These are phyloP conservation scores for Pharmacophagus antenor DNA, from an alignment of 2,888 invertebrate species.

Conservation along the genomic window DNA sequence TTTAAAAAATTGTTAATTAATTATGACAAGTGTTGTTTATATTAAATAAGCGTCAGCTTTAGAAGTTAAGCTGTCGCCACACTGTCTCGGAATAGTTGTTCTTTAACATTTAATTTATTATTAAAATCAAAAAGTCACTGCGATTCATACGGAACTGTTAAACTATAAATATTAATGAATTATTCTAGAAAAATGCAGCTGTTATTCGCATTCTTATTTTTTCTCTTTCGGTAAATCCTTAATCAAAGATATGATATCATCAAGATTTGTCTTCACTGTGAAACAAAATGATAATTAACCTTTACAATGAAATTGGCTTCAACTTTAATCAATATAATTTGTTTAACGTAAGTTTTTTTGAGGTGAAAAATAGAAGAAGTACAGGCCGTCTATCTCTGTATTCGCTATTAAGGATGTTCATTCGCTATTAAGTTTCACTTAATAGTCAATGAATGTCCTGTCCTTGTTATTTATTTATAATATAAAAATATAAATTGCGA, in stretches of 20 bases:
- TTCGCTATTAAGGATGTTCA: too few species aligned
- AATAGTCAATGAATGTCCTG: too few species aligned
- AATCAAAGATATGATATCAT: conserved; percentile 21
- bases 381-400: neutral
- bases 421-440: too few species aligned
- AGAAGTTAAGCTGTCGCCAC: conserved; percentile 34
- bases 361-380: neutral
- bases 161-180: conserved; percentile 36
- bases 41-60: neutral
- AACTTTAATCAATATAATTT: conserved; percentile 24
- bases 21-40: neutral
- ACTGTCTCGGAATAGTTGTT: conserved; percentile 39
- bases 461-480: too few species aligned
- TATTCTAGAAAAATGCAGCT: conserved; percentile 26
- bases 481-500: too few species aligned
- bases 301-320: conserved; percentile 15
- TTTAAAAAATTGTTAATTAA: neutral
- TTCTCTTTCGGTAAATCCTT: conserved; percentile 14
- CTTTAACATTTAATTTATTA: conserved; percentile 36
- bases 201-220: conserved; percentile 14
- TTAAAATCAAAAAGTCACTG: conserved; percentile 33
- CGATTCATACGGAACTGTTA: conserved; percentile 38
- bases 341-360: conserved; percentile 1
- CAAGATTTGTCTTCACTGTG: conserved; percentile 12
- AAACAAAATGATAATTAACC: conserved; percentile 25